phyloP scores from a whole-genome alignment of 2,797 vertebrate genomes.

The Dryobates pubescens region DNA sequence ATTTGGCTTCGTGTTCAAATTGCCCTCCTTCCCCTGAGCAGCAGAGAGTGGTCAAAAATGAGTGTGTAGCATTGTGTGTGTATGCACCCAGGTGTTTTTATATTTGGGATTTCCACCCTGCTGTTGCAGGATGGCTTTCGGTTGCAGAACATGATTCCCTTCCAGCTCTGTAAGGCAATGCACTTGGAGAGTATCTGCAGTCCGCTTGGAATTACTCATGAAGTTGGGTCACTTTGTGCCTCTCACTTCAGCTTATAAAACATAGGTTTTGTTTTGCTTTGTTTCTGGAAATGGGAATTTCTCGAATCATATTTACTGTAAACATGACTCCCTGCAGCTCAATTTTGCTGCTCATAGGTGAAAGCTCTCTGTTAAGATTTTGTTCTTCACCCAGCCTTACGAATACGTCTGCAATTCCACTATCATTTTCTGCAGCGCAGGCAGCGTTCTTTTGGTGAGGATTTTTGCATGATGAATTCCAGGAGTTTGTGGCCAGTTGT shows the following conservation, averaged over 20 bases:
- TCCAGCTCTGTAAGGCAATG: accelerated
- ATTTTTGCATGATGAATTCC: neutral
- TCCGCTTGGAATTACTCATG: accelerated
- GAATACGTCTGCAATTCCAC: neutral
- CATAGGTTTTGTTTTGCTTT: neutral
- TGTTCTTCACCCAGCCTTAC: neutral
- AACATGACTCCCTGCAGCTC: neutral
- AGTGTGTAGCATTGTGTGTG: neutral
- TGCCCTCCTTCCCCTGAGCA: neutral
- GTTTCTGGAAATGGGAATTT: neutral
- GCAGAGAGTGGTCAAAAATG: neutral
- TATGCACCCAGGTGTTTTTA: neutral
- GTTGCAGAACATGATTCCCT: neutral
- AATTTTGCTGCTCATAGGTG: neutral
- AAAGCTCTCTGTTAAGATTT: neutral
- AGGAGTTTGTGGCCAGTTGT: neutral
- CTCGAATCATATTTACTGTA: neutral
- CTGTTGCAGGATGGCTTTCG: neutral
- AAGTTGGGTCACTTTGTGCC: neutral
- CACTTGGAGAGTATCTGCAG: accelerated
- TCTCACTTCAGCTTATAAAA: neutral
- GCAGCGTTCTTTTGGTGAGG: neutral
- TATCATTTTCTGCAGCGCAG: neutral
- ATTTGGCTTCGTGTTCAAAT: neutral
- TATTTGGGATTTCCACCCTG: neutral